These are phyloP conservation scores for Euspilapteryx auroguttella DNA, from an alignment of 2,888 invertebrate genomes.

Conservation along the genomic window DNA sequence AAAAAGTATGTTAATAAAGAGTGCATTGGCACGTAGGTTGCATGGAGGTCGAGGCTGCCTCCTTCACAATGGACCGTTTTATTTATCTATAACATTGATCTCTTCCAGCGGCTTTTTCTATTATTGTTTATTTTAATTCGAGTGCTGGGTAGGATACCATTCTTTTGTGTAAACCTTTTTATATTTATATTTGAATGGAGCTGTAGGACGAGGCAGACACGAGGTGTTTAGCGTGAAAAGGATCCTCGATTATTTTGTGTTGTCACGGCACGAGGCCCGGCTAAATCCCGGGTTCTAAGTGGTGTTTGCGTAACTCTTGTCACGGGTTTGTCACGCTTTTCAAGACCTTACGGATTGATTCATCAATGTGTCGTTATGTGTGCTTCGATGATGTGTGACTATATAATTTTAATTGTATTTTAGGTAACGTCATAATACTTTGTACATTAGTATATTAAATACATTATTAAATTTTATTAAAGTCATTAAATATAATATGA, in stretches of 20 bases:
- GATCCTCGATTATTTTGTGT: constrained; percentile 31
- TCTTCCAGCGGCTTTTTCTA: constrained; percentile 26
- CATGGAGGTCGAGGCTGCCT: too few relatives aligned
- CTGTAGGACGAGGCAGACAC: constrained; percentile 28
- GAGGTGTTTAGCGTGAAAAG: constrained; percentile 26
- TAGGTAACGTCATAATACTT: not conserved
- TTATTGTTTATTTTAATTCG: constrained; percentile 17
- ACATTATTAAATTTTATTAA: too few relatives aligned
- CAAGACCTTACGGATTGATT: too few relatives aligned
- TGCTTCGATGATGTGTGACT: too few relatives aligned
- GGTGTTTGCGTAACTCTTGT: constrained; percentile 18
- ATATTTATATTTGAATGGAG: constrained; percentile 37
- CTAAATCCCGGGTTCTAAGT: constrained; percentile 8
- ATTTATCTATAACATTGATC: constrained; percentile 47
- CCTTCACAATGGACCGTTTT: constrained; percentile 33
- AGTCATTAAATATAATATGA: too few relatives aligned
- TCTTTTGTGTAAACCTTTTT: constrained; percentile 43
- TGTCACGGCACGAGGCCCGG: constrained; percentile 16
- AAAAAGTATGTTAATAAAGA: too few relatives aligned
- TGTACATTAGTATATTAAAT: too few relatives aligned
- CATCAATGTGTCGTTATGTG: too few relatives aligned
- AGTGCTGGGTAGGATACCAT: constrained; percentile 36
- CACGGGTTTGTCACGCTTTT: constrained; percentile 13
- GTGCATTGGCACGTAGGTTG: too few relatives aligned
- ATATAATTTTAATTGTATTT: constrained; percentile 1